A percentile compares a stretch with the other conserved stretches of the same genome.
Conservation (phyloP, 2,113 vertebrate species). For the Platichthys flesus region DNA sequence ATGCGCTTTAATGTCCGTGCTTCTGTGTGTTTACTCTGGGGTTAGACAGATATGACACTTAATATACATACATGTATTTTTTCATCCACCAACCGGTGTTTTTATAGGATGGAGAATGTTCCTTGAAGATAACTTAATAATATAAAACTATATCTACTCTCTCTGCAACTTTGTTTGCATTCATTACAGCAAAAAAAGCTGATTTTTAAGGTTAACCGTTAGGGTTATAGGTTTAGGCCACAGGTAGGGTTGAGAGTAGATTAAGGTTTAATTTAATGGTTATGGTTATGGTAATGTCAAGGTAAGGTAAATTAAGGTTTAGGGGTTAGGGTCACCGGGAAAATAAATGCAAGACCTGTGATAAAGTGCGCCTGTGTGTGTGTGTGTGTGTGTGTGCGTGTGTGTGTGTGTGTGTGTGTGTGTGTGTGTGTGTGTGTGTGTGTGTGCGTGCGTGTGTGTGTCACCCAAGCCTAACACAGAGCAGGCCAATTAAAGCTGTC, state of each 20-base stretch:
- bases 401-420: too few species aligned
- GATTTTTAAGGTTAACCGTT: background rate
- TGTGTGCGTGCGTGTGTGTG: slow-evolving; percentile 25
- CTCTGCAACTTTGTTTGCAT: too few species aligned
- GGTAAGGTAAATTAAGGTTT: background rate
- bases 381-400: too few species aligned
- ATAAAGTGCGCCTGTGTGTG: too few species aligned
- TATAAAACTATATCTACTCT: background rate
- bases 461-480: slow-evolving; percentile 31
- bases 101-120: background rate
- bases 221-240: background rate
- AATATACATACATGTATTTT: background rate
- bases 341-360: too few species aligned
- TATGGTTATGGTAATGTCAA: too few species aligned
- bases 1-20: slow-evolving; percentile 5
- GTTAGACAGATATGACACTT: background rate
- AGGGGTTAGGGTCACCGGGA: background rate
- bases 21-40: background rate
- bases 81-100: background rate
- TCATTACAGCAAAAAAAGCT: background rate
- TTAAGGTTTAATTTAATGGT: too few species aligned
- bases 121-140: background rate
- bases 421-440: slow-evolving; percentile 17
- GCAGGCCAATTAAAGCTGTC: slow-evolving; percentile 52
- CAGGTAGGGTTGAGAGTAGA: too few species aligned